Evolutionary conservation across 1,140 invertebrate genomes (phyloP).

Genomic region (Melanaphis sacchari): DNA sequence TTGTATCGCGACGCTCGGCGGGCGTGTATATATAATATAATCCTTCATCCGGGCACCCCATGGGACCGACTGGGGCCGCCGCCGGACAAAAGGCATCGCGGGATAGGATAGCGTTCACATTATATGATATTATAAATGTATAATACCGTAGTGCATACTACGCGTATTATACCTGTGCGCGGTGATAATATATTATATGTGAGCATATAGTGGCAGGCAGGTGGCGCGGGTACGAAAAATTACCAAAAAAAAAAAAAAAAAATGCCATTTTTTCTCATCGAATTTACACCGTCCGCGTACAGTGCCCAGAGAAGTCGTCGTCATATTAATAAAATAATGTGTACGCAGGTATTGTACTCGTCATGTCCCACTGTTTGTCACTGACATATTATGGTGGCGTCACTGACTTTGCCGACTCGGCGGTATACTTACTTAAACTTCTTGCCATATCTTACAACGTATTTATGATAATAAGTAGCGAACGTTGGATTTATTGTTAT

Average conservation of each 20-base stretch:
- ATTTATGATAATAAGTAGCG: no score
- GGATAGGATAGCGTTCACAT: background rate
- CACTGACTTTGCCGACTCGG: no score
- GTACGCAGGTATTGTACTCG: background rate
- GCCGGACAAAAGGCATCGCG: background rate
- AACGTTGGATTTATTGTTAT: no score
- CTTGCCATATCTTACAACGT: no score
- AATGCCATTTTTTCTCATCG: conserved; percentile 4
- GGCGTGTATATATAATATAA: background rate
- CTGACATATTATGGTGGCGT: no score
- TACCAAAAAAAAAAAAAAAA: background rate
- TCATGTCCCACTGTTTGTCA: background rate
- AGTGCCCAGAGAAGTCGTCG: background rate
- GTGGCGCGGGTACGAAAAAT: background rate
- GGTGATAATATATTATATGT: background rate
- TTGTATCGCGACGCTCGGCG: background rate
- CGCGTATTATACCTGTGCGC: background rate
- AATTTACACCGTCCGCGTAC: background rate
- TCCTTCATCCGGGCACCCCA: conserved; percentile 46
- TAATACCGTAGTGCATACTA: no score
- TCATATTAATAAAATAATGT: background rate
- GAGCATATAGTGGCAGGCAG: background rate
- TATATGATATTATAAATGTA: background rate
- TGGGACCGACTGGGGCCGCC: background rate
- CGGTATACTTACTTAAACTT: no score